Conservation (phyloP, 2,888 invertebrate genomes). For the Thymelicus lineola region DNA sequence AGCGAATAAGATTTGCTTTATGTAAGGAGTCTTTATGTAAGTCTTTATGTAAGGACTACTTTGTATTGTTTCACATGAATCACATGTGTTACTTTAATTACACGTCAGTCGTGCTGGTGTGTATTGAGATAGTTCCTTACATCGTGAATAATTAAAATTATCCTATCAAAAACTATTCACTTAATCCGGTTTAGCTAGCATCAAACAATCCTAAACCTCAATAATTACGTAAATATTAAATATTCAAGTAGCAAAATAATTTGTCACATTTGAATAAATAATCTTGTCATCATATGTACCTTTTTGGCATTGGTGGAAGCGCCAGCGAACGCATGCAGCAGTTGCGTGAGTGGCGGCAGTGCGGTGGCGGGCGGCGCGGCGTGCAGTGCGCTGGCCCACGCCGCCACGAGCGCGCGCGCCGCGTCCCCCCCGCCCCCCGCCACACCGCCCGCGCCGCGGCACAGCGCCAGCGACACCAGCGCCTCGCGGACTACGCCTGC, state of each 20-base stretch:
- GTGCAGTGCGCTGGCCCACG: slow-evolving; percentile 63
- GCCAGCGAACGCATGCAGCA: slow-evolving; percentile 71
- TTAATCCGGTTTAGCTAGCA: too few species aligned
- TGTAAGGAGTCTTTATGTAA: too few species aligned
- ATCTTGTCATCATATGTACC: slow-evolving; percentile 48
- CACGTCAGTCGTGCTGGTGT: too few species aligned
- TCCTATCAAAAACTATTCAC: too few species aligned
- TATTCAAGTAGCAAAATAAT: too few species aligned
- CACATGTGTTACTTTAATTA: too few species aligned
- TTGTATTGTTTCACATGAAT: too few species aligned
- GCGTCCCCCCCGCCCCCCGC: slow-evolving; percentile 51
- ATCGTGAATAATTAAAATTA: too few species aligned
- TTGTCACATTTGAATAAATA: background rate
- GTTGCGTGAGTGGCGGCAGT: slow-evolving; percentile 72
- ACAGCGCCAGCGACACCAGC: slow-evolving; percentile 63
- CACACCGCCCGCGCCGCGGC: slow-evolving; percentile 48
- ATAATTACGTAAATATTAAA: background rate
- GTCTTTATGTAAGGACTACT: too few species aligned
- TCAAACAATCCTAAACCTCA: background rate
- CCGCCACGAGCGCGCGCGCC: slow-evolving; percentile 64
- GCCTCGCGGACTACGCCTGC: slow-evolving; percentile 86
- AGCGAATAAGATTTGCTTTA: background rate
- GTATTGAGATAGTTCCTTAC: too few species aligned
- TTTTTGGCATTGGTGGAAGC: slow-evolving; percentile 73
- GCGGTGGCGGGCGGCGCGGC: slow-evolving; percentile 59